Evolutionary conservation across 2,797 vertebrate species (phyloP).

Genomic region (Enteromius mattozi): DNA sequence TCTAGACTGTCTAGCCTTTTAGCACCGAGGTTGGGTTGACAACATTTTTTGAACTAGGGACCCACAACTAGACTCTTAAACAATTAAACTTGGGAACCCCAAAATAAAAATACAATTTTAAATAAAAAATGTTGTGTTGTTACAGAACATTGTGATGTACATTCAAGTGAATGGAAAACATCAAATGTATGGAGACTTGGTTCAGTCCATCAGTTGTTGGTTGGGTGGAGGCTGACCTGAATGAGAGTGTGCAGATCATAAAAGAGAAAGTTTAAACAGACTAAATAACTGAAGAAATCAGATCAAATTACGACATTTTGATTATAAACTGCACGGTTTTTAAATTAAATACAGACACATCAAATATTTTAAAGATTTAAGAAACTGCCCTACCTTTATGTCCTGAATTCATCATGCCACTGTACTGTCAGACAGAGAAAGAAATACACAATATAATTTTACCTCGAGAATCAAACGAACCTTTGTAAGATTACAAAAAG

Average conservation of each 20-base stretch:
- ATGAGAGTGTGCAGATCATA: background rate
- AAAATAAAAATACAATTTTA: background rate
- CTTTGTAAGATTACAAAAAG: background rate
- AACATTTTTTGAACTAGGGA: background rate
- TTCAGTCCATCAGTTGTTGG: background rate
- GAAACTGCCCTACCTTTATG: background rate
- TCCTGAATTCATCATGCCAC: background rate
- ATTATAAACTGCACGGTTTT: background rate
- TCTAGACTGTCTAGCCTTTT: background rate
- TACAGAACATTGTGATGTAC: background rate
- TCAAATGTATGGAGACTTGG: background rate
- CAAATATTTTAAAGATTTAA: background rate
- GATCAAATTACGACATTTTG: background rate
- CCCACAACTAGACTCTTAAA: background rate
- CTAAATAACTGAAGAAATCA: background rate
- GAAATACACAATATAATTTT: background rate
- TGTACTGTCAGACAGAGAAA: background rate
- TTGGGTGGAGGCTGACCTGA: background rate
- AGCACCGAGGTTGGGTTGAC: background rate
- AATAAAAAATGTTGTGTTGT: background rate
- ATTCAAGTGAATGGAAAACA: background rate
- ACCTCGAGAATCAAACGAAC: background rate
- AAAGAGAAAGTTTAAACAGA: background rate
- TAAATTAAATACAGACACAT: background rate
- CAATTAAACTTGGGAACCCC: background rate